Base-by-base conservation (phyloP, 2,888 invertebrate genomes). In the Nomada hirtipes region DNA sequence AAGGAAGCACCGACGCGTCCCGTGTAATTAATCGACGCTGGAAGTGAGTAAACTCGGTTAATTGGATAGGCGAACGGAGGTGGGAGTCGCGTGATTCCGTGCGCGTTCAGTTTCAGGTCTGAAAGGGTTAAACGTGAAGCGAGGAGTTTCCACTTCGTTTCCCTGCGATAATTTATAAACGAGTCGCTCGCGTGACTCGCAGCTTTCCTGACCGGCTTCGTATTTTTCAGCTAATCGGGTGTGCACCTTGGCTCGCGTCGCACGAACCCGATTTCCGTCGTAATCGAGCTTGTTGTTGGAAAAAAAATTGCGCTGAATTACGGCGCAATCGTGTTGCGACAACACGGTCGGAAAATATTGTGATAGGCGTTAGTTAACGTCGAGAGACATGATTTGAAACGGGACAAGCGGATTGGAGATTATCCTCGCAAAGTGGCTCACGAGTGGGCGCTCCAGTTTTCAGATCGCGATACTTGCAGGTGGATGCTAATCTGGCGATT, bases 181-280 rank as follows among this genome's bases (percentile, higher is more conserved):
- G 83, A 75, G 65, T 18, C 59, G 75, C 29, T 83, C 82, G 83
- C 83, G 83, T 83, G 83, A 82, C 82, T 69, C 44, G 81, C 20
- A 29, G 71, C 47, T 36, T 70, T 63, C 57, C 74, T 36, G 18
- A n/a, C 13, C 20, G 72, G 74, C 64, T 73, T 61, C 13, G 76
- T 76, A 84, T 15, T 84, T 84, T 79, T 57, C 61, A 52, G 64
- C 55, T 81, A 83, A 75, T 71, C 74, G 71, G 36, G 18, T 4
- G 18, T 11, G 2, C 26, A 42, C 53, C 42, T n/a, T 11, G 60
- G n/a, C 36, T 53, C 53, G 52, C 50, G 53, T 26, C n/a, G 64
- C 64, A 36, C 64, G 70, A 68, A 69, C 61, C 13, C 20, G 50
- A 50, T 20, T 60, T 13, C 53, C 7, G 18, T 52, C 13, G 57